Conservation (phyloP, 2,888 invertebrate genomes). For the Autographa pulchrina region DNA sequence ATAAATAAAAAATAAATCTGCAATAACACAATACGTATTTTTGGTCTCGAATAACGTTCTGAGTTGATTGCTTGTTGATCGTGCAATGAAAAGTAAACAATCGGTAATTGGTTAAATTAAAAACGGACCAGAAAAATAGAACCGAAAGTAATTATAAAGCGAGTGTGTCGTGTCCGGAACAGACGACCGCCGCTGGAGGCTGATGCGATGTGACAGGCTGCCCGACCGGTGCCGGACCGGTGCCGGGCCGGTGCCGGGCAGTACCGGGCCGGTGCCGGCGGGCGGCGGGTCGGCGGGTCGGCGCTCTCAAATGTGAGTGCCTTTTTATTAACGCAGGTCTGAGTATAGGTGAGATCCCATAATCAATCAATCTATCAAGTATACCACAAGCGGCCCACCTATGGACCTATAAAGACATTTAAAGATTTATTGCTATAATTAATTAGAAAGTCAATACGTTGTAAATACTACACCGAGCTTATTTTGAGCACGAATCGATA, state of each 20-base stretch:
- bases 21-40: background rate
- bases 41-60: background rate
- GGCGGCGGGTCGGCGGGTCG: background rate
- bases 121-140: constrained; percentile 16
- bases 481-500: no score
- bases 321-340: background rate
- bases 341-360: background rate
- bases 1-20: no score
- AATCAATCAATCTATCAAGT: background rate
- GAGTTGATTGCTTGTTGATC: constrained; percentile 20
- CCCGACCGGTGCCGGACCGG: background rate
- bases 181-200: constrained; percentile 2
- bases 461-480: no score
- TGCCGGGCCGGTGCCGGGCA: background rate
- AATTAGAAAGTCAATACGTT: no score
- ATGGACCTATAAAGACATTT: no score
- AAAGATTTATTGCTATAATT: no score
- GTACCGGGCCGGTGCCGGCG: background rate
- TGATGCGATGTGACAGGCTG: background rate
- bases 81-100: constrained; percentile 40
- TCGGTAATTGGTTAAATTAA: constrained; percentile 40
- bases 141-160: constrained; percentile 24
- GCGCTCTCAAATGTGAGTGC: background rate
- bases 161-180: constrained; percentile 7
- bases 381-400: background rate